phyloP scores from a whole-genome alignment of 2,888 invertebrate genomes.

The Galerucella calmariensis region DNA sequence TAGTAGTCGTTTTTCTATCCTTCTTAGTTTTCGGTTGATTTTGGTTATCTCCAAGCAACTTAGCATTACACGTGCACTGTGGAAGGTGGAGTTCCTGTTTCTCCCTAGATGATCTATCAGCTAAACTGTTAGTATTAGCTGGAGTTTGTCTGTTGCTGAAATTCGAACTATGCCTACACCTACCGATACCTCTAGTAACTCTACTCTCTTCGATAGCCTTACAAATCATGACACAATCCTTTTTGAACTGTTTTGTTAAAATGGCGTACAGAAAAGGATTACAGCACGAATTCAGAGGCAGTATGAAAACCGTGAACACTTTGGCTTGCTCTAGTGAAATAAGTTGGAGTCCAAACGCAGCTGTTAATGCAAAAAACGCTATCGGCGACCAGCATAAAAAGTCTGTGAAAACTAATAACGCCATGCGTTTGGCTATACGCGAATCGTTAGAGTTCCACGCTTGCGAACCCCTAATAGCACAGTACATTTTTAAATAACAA shows the following conservation, averaged over 20 bases:
- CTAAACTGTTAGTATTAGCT: constrained; percentile 85
- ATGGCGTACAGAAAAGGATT: constrained; percentile 98
- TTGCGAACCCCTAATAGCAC: constrained; percentile 95
- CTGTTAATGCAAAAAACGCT: constrained; percentile 93
- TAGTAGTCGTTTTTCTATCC: constrained; percentile 59
- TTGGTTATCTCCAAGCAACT: constrained; percentile 68
- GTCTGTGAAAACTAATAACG: constrained; percentile 95
- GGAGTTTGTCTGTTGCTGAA: constrained; percentile 90
- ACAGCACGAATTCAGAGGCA: constrained; percentile 96
- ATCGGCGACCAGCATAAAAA: constrained; percentile 99
- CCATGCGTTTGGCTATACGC: constrained; percentile 96
- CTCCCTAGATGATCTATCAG: constrained; percentile 82
- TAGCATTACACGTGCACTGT: constrained; percentile 71
- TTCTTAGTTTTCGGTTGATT: constrained; percentile 51
- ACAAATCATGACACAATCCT: constrained; percentile 95
- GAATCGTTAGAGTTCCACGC: constrained; percentile 99
- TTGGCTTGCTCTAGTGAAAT: constrained; percentile 96
- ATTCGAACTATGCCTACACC: constrained; percentile 87
- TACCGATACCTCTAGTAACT: constrained; percentile 87
- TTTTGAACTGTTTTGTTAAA: constrained; percentile 96
- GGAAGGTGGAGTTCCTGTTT: constrained; percentile 71
- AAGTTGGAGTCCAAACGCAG: constrained; percentile 89
- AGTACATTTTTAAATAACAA: constrained; percentile 97
- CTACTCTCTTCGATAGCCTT: constrained; percentile 95
- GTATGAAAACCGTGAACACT: constrained; percentile 93